Base-by-base conservation (phyloP, 2,113 vertebrate genomes). In the Atherinomorus stipes region DNA sequence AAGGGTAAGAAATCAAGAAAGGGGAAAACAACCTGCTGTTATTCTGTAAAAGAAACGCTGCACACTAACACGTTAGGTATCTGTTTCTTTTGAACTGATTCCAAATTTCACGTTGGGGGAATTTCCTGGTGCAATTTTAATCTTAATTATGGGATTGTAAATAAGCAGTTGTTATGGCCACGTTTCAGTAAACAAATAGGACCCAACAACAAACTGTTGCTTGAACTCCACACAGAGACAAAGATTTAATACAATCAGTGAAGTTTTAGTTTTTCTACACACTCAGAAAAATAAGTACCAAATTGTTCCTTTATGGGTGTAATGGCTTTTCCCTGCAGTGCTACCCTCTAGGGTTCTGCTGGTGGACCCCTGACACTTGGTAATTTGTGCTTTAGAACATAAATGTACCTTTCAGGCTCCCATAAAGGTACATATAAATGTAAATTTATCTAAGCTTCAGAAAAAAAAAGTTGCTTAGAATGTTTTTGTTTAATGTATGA, bases 1-100 rank as follows among this genome's bases (percentile, higher is more conserved):
- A 94, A 95, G 0, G 95, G 97, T 98, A 91, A 96, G 94, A 37
- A 0, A 19, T 12, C 51, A 21, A 12, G 18, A 57, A 16, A 18
- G 23, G 15, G 12, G 13, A 34, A 8, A 34, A 34, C 4, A 1
- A 34, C 9, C 31, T 34, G 31, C 31, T 34, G 31, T 34, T 34
- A 9, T 34, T 34, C 5, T 34, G 7, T 34, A 34, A 34, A 34
- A 34, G 5, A 34, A 34, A 1, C 1, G 8, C 31, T 34, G 31
- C 9, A 34, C 9, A 7, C 3, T 31, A 7, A 31, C 3, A 4
- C 3, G 7, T 31, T 5, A 22, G 31, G 12, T 45, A 25, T 61
- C 40, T 16, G 4, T 70, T 56, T 52, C 34, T 28, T 2, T 34
- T 0, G 11, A 74, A 12, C 34, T 76, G 11, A 58, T 56, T 91